Evolutionary conservation across 2,888 invertebrate genomes (phyloP).

Genomic region (Saturnia japonica): DNA sequence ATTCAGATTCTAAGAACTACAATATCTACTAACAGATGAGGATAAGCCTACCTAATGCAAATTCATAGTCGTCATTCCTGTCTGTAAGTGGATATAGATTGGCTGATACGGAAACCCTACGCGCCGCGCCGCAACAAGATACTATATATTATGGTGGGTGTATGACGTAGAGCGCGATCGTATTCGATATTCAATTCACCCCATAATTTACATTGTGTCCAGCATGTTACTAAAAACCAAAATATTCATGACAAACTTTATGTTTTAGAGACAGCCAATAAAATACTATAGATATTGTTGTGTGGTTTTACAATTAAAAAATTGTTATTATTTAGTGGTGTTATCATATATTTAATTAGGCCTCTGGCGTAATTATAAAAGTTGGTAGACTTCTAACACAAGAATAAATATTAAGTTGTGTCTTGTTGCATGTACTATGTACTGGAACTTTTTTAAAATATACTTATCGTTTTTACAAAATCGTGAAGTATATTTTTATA

Average conservation of each 20-base stretch:
- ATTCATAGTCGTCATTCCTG: not conserved
- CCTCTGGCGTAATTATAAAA: not conserved
- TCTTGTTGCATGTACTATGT: slow-evolving; percentile 10
- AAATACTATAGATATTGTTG: not conserved
- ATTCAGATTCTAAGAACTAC: not conserved
- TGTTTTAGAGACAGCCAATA: not conserved
- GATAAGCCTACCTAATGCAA: not conserved
- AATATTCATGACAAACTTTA: not conserved
- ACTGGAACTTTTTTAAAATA: slow-evolving; percentile 1
- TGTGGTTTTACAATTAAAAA: not conserved
- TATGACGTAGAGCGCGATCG: not conserved
- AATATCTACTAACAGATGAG: not conserved
- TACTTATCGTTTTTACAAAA: not conserved
- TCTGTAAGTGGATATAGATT: not conserved
- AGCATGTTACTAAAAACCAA: not conserved
- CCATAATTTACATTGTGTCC: not conserved
- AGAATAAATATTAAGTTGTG: not conserved
- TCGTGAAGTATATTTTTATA: slow-evolving; percentile 31
- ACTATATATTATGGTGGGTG: not conserved
- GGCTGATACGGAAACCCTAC: not conserved
- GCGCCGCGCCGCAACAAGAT: too few relatives aligned
- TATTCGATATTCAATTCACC: not conserved
- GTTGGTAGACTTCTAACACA: not conserved
- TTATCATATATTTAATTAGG: slow-evolving; percentile 5
- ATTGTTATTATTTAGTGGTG: too few relatives aligned